phyloP scores from a whole-genome alignment of 2,888 invertebrate genomes.

The Dryobota labecula region DNA sequence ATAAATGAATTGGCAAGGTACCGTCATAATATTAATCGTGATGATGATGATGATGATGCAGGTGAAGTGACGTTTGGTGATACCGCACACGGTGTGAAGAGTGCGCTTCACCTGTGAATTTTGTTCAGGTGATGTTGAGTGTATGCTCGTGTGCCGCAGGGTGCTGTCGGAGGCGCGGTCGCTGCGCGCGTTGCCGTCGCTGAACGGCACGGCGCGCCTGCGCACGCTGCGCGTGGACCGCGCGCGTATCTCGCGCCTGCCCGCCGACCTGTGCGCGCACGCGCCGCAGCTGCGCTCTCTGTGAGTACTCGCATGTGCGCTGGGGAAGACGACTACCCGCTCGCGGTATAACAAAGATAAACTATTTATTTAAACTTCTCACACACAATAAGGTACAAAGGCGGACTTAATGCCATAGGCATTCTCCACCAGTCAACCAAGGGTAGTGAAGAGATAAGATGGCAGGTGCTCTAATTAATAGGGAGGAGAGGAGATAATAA shows the following conservation, averaged over 20 bases:
- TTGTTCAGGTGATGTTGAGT: background rate
- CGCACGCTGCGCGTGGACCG: constrained; percentile 96
- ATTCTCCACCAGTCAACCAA: no score
- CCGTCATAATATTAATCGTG: no score
- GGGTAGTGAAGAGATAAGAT: no score
- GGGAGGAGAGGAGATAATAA: no score
- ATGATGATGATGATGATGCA: no score
- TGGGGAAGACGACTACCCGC: background rate
- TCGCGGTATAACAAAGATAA: background rate
- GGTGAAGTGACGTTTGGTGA: background rate
- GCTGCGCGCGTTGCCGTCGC: constrained; percentile 94
- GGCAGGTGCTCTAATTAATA: no score
- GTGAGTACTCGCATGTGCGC: constrained; percentile 91
- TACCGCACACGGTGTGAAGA: background rate
- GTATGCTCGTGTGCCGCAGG: constrained; percentile 86
- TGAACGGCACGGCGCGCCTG: constrained; percentile 94
- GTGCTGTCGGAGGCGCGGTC: constrained; percentile 96
- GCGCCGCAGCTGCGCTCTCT: constrained; percentile 95
- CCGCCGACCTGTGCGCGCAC: constrained; percentile 93
- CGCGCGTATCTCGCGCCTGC: constrained; percentile 93
- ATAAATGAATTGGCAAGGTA: no score
- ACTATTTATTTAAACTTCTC: no score
- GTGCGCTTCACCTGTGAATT: background rate
- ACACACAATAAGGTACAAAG: no score
- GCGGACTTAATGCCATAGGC: no score